Evolutionary conservation across 2,113 vertebrate genomes (phyloP).

Genomic region (Sinocyclocheilus maitianheensis): DNA sequence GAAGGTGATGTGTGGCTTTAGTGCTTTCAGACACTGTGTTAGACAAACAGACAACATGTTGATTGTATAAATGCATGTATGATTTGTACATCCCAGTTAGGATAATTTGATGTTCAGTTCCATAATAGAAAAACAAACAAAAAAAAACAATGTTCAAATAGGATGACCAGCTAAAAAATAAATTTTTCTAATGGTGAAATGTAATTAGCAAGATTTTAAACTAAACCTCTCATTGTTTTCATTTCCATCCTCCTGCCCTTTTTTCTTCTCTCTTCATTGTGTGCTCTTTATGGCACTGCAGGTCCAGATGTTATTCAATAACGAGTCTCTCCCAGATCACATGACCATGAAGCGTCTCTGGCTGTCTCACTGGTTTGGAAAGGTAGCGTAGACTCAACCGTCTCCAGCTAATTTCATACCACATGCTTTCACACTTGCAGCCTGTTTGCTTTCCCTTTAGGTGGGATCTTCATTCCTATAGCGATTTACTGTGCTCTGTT

Average conservation of each 20-base stretch:
- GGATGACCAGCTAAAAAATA: too few species aligned
- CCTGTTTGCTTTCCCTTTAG: not conserved
- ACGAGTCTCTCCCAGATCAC: slow-evolving; percentile 81
- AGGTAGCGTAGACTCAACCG: slow-evolving; percentile 67
- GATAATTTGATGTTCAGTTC: not conserved
- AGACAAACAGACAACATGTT: not conserved
- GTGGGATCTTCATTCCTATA: not conserved
- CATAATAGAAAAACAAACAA: not conserved
- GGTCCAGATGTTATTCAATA: slow-evolving; percentile 84
- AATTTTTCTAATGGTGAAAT: not conserved
- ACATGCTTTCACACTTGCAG: slow-evolving; percentile 41
- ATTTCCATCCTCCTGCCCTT: not conserved
- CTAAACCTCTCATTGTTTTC: not conserved
- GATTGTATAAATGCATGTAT: not conserved
- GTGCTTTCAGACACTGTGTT: not conserved
- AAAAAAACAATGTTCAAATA: not conserved
- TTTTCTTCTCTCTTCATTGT: slow-evolving; percentile 50
- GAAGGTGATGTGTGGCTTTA: not conserved
- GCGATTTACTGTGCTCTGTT: slow-evolving; percentile 16
- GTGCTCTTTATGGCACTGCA: slow-evolving; percentile 58
- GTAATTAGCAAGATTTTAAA: not conserved
- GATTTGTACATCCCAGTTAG: not conserved
- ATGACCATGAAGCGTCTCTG: slow-evolving; percentile 84
- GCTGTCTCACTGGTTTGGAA: slow-evolving; percentile 83
- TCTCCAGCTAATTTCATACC: slow-evolving; percentile 40